Conservation (phyloP, 2,888 invertebrate genomes). For the Xestia c-nigrum region DNA sequence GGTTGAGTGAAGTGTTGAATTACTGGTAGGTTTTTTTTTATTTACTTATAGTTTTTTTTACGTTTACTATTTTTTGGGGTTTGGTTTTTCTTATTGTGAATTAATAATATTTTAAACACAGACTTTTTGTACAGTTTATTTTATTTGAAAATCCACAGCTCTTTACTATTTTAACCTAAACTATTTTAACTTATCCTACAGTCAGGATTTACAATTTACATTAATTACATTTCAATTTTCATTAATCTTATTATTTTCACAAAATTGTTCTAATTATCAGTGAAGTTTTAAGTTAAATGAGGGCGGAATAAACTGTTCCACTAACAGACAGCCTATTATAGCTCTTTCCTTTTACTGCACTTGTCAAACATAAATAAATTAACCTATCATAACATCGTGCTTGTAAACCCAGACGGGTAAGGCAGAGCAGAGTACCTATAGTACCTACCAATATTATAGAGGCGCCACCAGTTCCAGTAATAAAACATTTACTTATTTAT, state of each 20-base stretch:
- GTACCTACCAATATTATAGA: background rate
- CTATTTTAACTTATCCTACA: too few species aligned
- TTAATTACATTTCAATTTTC: too few species aligned
- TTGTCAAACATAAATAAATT: background rate
- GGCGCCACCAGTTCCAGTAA: background rate
- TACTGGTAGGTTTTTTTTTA: conserved; percentile 43
- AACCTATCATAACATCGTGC: background rate
- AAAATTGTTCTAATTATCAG: too few species aligned
- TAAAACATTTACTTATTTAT: background rate
- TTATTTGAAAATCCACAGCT: too few species aligned
- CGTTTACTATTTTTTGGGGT: background rate
- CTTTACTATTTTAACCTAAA: too few species aligned
- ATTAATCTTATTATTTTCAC: too few species aligned
- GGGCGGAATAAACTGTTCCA: background rate
- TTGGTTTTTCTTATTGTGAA: background rate
- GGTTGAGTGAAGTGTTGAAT: conserved; percentile 35
- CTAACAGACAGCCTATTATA: background rate
- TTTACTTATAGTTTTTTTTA: background rate
- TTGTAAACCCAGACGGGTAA: background rate
- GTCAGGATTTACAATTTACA: too few species aligned
- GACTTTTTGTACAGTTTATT: background rate
- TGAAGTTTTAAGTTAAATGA: background rate
- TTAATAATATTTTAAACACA: too few species aligned
- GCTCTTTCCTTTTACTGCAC: background rate
- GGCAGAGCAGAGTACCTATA: background rate